Evolutionary conservation across 2,888 invertebrate species (phyloP).

Genomic region (Callimorpha dominula): DNA sequence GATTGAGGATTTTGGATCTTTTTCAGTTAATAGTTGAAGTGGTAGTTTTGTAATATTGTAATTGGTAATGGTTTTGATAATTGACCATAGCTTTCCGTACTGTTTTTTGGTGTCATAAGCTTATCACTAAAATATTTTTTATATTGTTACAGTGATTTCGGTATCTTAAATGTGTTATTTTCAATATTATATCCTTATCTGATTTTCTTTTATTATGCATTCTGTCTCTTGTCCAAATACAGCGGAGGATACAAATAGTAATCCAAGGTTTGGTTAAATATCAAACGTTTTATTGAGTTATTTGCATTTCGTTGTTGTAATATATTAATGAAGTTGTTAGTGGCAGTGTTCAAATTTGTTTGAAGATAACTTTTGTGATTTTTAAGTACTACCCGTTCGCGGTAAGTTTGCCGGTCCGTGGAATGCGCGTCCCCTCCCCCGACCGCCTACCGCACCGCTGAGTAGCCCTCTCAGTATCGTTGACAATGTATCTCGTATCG

Average conservation of each 20-base stretch:
- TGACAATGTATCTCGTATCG: too few species aligned
- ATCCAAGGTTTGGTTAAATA: neutral
- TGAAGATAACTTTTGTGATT: neutral
- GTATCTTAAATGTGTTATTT: neutral
- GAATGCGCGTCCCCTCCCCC: too few species aligned
- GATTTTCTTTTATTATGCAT: neutral
- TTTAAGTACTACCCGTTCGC: too few species aligned
- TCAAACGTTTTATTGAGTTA: neutral
- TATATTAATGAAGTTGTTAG: neutral
- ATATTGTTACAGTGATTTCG: neutral
- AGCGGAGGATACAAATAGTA: neutral
- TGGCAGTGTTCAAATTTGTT: neutral
- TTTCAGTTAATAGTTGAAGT: slow-evolving; percentile 12
- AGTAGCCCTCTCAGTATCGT: too few species aligned
- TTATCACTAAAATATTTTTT: neutral
- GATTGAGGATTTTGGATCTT: neutral
- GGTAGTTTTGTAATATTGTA: slow-evolving; percentile 7
- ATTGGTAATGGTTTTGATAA: slow-evolving; percentile 9
- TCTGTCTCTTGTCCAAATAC: neutral
- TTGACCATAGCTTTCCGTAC: neutral
- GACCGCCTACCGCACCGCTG: too few species aligned
- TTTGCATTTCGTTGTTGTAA: neutral
- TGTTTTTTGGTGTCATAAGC: too few species aligned
- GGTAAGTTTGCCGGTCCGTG: too few species aligned
- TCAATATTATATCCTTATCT: neutral